Conservation (phyloP, 2,888 invertebrate genomes). For the Orthonychiurus folsomi region DNA sequence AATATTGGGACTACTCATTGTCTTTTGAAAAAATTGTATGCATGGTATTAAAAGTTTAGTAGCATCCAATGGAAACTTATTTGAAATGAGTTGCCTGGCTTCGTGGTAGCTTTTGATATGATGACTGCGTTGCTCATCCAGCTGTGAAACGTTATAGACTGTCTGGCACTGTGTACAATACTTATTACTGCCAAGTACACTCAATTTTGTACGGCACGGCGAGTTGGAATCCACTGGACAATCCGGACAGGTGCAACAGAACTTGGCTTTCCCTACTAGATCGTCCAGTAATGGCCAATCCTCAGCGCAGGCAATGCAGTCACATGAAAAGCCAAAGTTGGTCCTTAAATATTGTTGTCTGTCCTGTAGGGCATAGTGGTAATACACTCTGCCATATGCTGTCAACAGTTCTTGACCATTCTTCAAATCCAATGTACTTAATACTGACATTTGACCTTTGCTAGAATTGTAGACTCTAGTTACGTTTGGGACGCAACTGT, state of each 20-base stretch:
- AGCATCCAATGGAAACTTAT: neutral
- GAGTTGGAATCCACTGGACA: too few species aligned
- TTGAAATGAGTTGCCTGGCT: neutral
- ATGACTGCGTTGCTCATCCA: neutral
- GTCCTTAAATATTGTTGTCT: neutral
- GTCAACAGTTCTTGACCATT: neutral
- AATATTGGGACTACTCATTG: neutral
- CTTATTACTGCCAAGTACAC: neutral
- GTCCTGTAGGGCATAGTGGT: neutral
- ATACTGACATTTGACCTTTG: slow-evolving; percentile 11
- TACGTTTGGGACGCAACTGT: slow-evolving; percentile 78
- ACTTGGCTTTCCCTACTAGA: neutral
- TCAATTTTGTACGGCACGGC: neutral
- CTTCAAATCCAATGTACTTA: neutral
- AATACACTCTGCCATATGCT: neutral
- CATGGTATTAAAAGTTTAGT: neutral
- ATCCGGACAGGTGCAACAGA: neutral
- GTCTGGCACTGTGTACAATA: neutral
- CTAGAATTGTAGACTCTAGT: slow-evolving; percentile 50
- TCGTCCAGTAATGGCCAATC: neutral
- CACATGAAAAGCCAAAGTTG: slow-evolving; percentile 56
- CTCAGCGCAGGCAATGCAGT: slow-evolving; percentile 48
- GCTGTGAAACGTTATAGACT: neutral
- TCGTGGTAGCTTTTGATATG: neutral
- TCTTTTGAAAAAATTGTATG: neutral